These are phyloP conservation scores for Platyura marginata DNA, from an alignment of 1,140 invertebrate genomes.

Conservation along the genomic window DNA sequence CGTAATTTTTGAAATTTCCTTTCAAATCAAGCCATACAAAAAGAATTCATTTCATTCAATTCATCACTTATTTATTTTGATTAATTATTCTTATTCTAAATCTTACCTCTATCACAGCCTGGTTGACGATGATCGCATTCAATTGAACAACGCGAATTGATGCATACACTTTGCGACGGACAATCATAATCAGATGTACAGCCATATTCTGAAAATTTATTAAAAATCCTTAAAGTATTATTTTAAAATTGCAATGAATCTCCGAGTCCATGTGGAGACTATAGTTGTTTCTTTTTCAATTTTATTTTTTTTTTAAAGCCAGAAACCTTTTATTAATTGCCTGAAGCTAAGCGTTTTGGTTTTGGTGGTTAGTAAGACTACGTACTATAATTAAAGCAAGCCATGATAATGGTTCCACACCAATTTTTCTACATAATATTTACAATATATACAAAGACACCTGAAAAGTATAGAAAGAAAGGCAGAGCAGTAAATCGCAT, in stretches of 20 bases:
- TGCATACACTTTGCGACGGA: conserved; percentile 51
- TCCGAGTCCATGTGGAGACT: background rate
- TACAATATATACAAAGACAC: too few relatives aligned
- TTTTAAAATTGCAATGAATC: background rate
- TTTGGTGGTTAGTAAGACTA: too few relatives aligned
- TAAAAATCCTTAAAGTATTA: background rate
- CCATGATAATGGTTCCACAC: too few relatives aligned
- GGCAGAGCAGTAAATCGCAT: too few relatives aligned
- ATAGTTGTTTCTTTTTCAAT: background rate
- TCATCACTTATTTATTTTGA: background rate
- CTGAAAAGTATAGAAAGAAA: too few relatives aligned
- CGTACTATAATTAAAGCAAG: too few relatives aligned
- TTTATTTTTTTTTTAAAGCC: background rate
- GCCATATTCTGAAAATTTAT: conserved; percentile 33
- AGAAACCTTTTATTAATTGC: too few relatives aligned
- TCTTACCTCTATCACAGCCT: conserved; percentile 52
- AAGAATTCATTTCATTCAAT: conserved; percentile 6
- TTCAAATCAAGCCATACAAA: conserved; percentile 44
- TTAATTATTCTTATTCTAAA: background rate
- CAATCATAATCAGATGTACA: conserved; percentile 53
- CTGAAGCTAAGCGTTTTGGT: too few relatives aligned
- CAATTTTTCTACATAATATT: too few relatives aligned
- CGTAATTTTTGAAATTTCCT: conserved; percentile 35
- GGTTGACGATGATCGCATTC: conserved; percentile 60
- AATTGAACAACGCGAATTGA: conserved; percentile 55